Evolutionary conservation across 2,888 invertebrate genomes (phyloP).

Genomic region (Kryphioiulus occultus): DNA sequence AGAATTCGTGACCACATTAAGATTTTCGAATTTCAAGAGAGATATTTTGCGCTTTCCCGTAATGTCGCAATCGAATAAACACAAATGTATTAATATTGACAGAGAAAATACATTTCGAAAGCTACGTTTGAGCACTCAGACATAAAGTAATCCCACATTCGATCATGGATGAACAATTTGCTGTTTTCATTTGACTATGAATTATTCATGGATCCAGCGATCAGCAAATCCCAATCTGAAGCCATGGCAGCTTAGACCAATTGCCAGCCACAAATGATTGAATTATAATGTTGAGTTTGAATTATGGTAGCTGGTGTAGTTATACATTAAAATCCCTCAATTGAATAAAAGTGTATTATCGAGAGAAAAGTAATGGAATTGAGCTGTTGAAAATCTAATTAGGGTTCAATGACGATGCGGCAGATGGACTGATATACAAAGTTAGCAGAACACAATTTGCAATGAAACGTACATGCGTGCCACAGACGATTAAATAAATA

Average conservation of each 20-base stretch:
- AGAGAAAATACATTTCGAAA: neutral
- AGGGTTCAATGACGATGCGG: neutral
- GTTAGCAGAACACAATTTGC: neutral
- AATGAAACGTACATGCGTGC: too few species aligned
- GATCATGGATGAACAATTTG: neutral
- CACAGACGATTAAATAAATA: too few species aligned
- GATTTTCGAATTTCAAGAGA: neutral
- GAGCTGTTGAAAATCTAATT: neutral
- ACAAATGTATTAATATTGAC: neutral
- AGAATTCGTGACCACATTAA: too few species aligned
- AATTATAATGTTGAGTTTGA: neutral
- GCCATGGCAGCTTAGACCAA: neutral
- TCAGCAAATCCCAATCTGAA: neutral
- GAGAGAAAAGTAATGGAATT: neutral
- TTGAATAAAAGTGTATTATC: neutral
- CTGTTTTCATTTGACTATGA: neutral
- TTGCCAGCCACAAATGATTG: neutral
- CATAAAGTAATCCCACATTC: neutral
- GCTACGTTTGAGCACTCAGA: neutral
- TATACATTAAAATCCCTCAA: too few species aligned
- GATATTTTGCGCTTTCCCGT: neutral
- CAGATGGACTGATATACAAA: neutral
- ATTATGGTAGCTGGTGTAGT: neutral
- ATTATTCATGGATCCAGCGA: neutral
- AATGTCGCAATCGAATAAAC: neutral